Evolutionary conservation across 2,797 vertebrate genomes (phyloP), one percentile per base, ranked within the genome.

Genomic region (Onychomys leucogaster): DNA sequence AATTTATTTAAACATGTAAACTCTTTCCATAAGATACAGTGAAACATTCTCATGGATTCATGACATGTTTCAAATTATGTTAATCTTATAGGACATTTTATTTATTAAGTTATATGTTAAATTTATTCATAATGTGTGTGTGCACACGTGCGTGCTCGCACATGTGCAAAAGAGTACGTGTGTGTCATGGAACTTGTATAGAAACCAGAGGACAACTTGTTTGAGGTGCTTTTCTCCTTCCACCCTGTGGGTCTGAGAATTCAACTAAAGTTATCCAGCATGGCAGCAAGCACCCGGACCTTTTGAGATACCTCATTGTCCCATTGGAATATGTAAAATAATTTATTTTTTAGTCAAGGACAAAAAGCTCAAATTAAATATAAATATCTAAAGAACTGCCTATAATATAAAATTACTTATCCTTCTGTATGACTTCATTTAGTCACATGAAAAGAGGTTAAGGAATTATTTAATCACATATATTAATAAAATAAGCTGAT

Each of bases 401-500:
- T 37, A 11, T 82, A 89, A 16, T 46, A 59, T 71, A 73, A 1
- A 82, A 23, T 2, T 43, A 43, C 2, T 81, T 83, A n/a, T 67
- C 6, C 27, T 96, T 90, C 11, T 43, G 9, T 69, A 80, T 32
- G 32, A 71, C 37, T 77, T 19, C 34, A 32, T 43, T 95, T 92
- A 86, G 73, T 84, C 71, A 90, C 59, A 17, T 91, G n/a, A 95
- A 97, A 88, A 49, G 1, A n/a, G 6, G 65, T 87, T 91, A 27
- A 96, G 88, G n/a, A 75, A 57, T 69, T 73, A 9, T 93, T 88
- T 95, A 94, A 93, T 8, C 17, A 59, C 67, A 29, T 77, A 2
- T n/a, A 65, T 92, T 94, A 92, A 90, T 86, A 82, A 93, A n/a
- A n/a, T 88, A 91, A 84, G 11, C 61, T 93, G 17, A n/a, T 21